Base-by-base conservation (phyloP, 2,888 invertebrate genomes). In the Lepidocyrtinus sp. region DNA sequence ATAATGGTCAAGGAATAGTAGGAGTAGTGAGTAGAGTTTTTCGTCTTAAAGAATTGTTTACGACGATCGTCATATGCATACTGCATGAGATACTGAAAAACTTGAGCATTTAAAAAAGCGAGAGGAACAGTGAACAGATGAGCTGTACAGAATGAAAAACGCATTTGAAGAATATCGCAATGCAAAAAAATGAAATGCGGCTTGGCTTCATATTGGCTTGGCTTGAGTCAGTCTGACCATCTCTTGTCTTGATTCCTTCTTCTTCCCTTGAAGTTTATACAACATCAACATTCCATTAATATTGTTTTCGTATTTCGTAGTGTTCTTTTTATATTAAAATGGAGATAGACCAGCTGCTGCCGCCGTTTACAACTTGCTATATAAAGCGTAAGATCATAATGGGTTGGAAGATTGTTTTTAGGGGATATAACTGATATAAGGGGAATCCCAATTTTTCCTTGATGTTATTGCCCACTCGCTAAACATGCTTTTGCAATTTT, bases 231-330 rank as follows among this genome's bases (percentile, higher is more conserved):
- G 17, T 55, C n/a, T 55, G 55, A 55, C 55, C 55, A 55, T 55
- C 55, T n/a, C n/a, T n/a, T n/a, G n/a, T n/a, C n/a, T n/a, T n/a
- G n/a, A 55, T 55, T n/a, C 17, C 55, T n/a, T 55, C 17, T n/a
- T 55, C 17, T 55, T 55, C 17, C 55, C 55, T 55, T 55, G 7
- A 36, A 15, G 17, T n/a, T n/a, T 55, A 55, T 3, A 55, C 55
- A 55, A 17, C 55, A 55, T 55, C 5, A 55, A 55, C 55, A 55
- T 55, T 55, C 55, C 55, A 55, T 55, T 55, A 55, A 55, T 55
- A 55, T 55, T 55, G 55, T 55, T 55, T 55, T 55, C 55, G 55
- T n/a, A n/a, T n/a, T n/a, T n/a, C n/a, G n/a, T n/a, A n/a, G n/a
- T 55, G 55, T 55, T n/a, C 55, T 7, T 55, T 17, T 55, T 55